Evolutionary conservation across 1,140 invertebrate genomes (phyloP).

Genomic region (Pomacea maculata): DNA sequence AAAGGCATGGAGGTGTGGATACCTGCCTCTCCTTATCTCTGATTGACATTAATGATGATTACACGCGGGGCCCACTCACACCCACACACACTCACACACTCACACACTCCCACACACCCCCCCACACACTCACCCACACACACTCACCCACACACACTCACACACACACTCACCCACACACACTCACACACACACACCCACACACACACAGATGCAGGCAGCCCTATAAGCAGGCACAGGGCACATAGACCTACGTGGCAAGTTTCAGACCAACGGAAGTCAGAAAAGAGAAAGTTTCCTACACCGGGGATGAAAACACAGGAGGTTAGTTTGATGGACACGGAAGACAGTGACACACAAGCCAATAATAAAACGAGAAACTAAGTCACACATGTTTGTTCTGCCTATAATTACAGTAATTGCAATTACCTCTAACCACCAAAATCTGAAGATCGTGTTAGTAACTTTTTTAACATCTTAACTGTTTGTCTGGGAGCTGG

Average conservation of each 20-base stretch:
- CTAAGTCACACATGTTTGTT: too few relatives aligned
- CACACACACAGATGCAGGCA: conserved; percentile 4
- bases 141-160: too few relatives aligned
- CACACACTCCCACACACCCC: not conserved
- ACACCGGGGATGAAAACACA: too few relatives aligned
- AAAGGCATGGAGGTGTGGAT: not conserved
- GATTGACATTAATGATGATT: not conserved
- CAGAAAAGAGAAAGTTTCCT: too few relatives aligned
- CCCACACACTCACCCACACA: too few relatives aligned
- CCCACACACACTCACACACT: not conserved
- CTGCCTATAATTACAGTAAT: too few relatives aligned
- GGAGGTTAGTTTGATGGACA: too few relatives aligned
- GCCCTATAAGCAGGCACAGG: not conserved
- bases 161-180: too few relatives aligned
- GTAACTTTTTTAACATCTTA: not conserved
- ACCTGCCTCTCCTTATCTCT: not conserved
- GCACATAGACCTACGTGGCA: too few relatives aligned
- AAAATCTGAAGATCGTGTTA: not conserved
- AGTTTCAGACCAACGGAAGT: too few relatives aligned
- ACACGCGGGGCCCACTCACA: not conserved
- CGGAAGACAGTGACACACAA: too few relatives aligned
- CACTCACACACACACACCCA: not conserved
- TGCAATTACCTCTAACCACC: not conserved
- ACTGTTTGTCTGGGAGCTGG: not conserved
- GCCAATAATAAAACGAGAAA: too few relatives aligned